phyloP scores from a whole-genome alignment of 2,113 vertebrate genomes.

The Eira barbara region DNA sequence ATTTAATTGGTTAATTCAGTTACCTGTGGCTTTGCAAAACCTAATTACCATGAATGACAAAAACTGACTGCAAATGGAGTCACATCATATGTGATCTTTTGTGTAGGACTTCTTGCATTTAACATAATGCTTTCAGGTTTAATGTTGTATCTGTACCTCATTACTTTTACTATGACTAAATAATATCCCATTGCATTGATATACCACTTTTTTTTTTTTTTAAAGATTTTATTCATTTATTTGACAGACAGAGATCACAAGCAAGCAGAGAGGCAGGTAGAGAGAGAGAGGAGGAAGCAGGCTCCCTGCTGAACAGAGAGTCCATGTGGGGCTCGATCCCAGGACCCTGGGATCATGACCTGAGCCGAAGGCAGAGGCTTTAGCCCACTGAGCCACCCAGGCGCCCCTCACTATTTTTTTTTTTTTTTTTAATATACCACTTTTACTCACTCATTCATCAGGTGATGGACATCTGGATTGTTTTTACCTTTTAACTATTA shows the following conservation, averaged over 20 bases:
- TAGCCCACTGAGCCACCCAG: too few relatives aligned
- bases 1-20: not conserved
- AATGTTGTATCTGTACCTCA: not conserved
- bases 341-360: too few relatives aligned
- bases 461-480: not conserved
- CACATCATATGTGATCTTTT: not conserved
- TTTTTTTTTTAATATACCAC: not conserved
- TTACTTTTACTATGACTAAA: not conserved
- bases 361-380: too few relatives aligned
- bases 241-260: too few relatives aligned
- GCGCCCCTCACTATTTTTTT: too few relatives aligned
- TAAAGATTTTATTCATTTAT: too few relatives aligned
- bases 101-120: not conserved
- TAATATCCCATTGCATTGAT: not conserved
- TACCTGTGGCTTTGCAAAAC: not conserved
- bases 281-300: too few relatives aligned
- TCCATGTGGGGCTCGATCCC: too few relatives aligned
- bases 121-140: not conserved
- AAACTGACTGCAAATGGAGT: not conserved
- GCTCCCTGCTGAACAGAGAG: too few relatives aligned
- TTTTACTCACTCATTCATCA: not conserved
- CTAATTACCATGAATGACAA: not conserved
- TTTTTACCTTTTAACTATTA: not conserved
- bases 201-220: not conserved
- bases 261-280: too few relatives aligned